These are phyloP conservation scores for Aphaenogaster floridana DNA, from an alignment of 1,140 invertebrate genomes.

Conservation along the genomic window DNA sequence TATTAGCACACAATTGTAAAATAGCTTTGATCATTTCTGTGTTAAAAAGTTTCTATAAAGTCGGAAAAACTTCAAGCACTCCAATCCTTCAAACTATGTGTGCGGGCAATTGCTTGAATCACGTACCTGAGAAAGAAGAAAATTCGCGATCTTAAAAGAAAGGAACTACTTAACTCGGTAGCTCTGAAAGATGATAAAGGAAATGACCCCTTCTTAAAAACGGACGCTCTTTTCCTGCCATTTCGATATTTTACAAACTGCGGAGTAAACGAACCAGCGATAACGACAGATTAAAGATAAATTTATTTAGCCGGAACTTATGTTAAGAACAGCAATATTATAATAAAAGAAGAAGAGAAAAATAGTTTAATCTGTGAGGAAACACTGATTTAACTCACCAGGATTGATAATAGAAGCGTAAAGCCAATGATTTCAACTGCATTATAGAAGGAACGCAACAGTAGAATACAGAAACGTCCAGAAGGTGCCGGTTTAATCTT, in stretches of 20 bases:
- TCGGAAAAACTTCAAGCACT: conserved; percentile 6
- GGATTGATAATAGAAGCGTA: not conserved
- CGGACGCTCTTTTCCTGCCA: conserved; percentile 18
- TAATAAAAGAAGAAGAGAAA: conserved; percentile 39
- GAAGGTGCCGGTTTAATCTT: not conserved
- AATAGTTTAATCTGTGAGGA: not conserved
- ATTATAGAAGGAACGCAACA: not conserved
- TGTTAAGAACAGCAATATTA: conserved; percentile 36
- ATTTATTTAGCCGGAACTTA: conserved; percentile 52
- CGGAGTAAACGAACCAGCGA: conserved; percentile 31
- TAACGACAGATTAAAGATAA: conserved; percentile 62
- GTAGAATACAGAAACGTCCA: not conserved
- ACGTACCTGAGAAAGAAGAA: conserved; percentile 31
- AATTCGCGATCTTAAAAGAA: conserved; percentile 71
- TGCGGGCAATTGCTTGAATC: conserved; percentile 51
- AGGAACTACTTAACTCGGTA: conserved; percentile 64
- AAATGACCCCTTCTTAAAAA: conserved; percentile 42
- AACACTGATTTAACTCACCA: not conserved
- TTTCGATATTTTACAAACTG: conserved; percentile 39
- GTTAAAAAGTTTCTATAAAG: conserved; percentile 20
- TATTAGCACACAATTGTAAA: not conserved
- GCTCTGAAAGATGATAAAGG: conserved; percentile 55
- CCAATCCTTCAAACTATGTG: conserved; percentile 63
- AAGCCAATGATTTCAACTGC: conserved; percentile 9
- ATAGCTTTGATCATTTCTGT: not conserved